phyloP scores from a whole-genome alignment of 2,797 vertebrate species.

The Harpagifer antarcticus region DNA sequence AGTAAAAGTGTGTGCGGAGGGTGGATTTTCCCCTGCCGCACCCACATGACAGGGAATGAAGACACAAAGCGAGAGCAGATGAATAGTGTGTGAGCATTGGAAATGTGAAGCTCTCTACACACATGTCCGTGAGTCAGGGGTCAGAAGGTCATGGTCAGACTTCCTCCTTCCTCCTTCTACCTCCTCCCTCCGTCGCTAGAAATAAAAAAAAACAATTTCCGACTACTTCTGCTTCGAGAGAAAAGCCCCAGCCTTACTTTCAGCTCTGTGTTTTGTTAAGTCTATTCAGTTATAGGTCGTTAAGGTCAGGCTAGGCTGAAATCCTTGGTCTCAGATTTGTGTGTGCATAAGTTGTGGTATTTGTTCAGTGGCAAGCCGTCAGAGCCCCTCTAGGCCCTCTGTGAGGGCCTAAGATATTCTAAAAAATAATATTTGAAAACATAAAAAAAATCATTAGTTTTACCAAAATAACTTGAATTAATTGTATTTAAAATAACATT shows the following conservation, averaged over 20 bases:
- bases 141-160: slow-evolving; percentile 59
- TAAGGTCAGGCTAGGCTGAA: slow-evolving; percentile 19
- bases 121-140: slow-evolving; percentile 65
- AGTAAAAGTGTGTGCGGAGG: slow-evolving; percentile 59
- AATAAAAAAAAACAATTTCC: slow-evolving; percentile 70
- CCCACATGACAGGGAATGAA: slow-evolving; percentile 56
- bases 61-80: slow-evolving; percentile 18
- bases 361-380: no score
- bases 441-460: no score
- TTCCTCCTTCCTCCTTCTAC: slow-evolving; percentile 34
- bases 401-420: no score
- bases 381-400: no score
- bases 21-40: slow-evolving; percentile 60
- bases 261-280: slow-evolving; percentile 4
- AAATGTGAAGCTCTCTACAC: slow-evolving; percentile 54
- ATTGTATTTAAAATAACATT: no score
- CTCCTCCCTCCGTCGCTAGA: slow-evolving; percentile 53
- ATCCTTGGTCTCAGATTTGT: slow-evolving; percentile 20
- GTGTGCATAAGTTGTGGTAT: not conserved
- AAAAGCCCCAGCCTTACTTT: slow-evolving; percentile 45
- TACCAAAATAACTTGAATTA: no score
- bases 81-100: slow-evolving; percentile 25
- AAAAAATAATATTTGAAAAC: no score
- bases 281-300: slow-evolving; percentile 48
- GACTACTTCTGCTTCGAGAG: slow-evolving; percentile 67